Percentiles rank a stretch among this genome's conserved stretches.
Evolutionary conservation across 2,113 vertebrate species (phyloP).

Genomic region (Oreochromis spilurus): DNA sequence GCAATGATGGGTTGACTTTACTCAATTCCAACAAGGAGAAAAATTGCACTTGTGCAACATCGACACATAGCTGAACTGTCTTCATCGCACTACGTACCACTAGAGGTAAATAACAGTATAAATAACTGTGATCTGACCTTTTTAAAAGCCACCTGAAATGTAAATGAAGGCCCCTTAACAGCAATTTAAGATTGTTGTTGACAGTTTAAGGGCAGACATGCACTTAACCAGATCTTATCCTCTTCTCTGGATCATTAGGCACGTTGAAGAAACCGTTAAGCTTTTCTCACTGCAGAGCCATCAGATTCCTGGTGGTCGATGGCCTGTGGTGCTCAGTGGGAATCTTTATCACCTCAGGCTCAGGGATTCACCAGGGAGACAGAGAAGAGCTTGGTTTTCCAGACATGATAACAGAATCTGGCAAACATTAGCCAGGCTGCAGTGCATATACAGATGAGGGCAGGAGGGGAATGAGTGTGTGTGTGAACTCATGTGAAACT

Average conservation of each 20-base stretch:
- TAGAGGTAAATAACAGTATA: background rate
- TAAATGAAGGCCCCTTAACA: background rate
- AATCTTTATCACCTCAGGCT: constrained; percentile 12
- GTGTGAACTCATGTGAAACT: background rate
- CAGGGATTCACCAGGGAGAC: background rate
- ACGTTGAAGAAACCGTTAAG: background rate
- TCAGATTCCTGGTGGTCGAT: constrained; percentile 28
- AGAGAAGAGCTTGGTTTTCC: background rate
- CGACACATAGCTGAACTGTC: background rate
- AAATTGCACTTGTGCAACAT: background rate
- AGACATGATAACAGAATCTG: constrained; percentile 27
- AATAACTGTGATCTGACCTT: background rate
- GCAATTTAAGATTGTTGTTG: background rate
- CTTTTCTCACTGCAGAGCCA: background rate
- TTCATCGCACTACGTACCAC: background rate
- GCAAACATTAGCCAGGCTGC: background rate
- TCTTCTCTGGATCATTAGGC: background rate
- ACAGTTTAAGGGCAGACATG: background rate
- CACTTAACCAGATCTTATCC: background rate
- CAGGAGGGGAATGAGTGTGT: background rate
- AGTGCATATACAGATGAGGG: background rate
- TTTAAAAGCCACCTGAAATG: background rate
- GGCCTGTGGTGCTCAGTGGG: constrained; percentile 9
- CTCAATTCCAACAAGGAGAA: background rate
- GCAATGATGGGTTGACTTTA: background rate